phyloP scores from a whole-genome alignment of 2,113 vertebrate species.

The Lonchura striata region DNA sequence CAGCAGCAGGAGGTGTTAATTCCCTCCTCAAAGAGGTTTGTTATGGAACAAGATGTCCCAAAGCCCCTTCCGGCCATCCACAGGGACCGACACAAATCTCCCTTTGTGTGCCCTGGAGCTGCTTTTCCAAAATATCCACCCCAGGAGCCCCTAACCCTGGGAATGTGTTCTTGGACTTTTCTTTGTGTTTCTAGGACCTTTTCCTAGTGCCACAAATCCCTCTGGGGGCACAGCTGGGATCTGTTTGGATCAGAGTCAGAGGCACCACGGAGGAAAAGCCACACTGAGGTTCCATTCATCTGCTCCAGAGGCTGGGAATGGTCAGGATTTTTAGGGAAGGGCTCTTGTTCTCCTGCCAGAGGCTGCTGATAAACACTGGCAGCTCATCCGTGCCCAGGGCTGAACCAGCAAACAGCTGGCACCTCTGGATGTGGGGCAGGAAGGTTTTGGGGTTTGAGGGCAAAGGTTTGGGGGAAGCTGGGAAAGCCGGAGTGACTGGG shows the following conservation, averaged over 20 bases:
- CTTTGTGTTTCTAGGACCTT: background rate
- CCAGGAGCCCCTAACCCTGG: background rate
- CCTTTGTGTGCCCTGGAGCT: background rate
- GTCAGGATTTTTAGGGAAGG: background rate
- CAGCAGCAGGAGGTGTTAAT: constrained; percentile 37
- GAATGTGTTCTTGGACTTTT: background rate
- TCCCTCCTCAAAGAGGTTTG: background rate
- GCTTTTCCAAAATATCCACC: background rate
- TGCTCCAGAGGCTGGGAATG: background rate
- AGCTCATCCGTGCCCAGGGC: background rate
- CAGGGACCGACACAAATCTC: background rate
- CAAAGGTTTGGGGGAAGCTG: background rate
- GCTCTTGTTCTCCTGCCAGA: background rate
- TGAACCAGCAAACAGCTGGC: constrained; percentile 1
- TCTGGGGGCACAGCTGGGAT: background rate
- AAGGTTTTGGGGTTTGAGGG: background rate
- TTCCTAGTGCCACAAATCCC: constrained; percentile 22
- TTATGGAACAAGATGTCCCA: constrained; percentile 9
- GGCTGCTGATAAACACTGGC: background rate
- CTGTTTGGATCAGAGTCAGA: background rate
- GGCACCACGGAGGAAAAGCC: background rate
- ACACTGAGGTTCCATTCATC: constrained; percentile 49
- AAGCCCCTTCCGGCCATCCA: background rate
- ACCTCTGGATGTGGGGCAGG: background rate
- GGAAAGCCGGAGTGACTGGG: background rate